Conservation (phyloP, 2,888 invertebrate genomes). For the Diplazon laetatorius region DNA sequence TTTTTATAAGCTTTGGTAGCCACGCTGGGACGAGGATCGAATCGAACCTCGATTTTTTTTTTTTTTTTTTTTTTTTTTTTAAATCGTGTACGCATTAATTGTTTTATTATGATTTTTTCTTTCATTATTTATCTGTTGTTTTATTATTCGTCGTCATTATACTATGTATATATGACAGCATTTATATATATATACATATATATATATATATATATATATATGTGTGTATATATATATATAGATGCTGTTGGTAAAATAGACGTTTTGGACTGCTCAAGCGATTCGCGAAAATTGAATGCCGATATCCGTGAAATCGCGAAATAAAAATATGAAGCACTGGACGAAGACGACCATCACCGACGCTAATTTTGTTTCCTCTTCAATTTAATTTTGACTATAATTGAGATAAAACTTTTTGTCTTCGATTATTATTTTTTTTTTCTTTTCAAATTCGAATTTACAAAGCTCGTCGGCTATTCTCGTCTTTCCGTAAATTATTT, state of each 20-base stretch:
- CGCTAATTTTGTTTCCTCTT: slow-evolving; percentile 32
- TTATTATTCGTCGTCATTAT: slow-evolving; percentile 21
- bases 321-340: slow-evolving; percentile 35
- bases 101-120: slow-evolving; percentile 1
- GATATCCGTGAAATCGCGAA: slow-evolving; percentile 41
- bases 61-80: slow-evolving; percentile 23
- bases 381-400: slow-evolving; percentile 21
- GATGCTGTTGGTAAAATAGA: slow-evolving; percentile 39
- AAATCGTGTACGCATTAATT: slow-evolving; percentile 32
- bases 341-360: slow-evolving; percentile 35
- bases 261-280: slow-evolving; percentile 50
- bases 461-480: slow-evolving; percentile 7
- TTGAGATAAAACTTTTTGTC: slow-evolving; percentile 16
- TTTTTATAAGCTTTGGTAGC: slow-evolving; percentile 32
- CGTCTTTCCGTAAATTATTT: not conserved
- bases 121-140: not conserved
- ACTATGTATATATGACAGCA: too few species aligned
- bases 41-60: slow-evolving; percentile 31
- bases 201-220: too few species aligned
- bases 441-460: slow-evolving; percentile 32
- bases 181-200: too few species aligned
- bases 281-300: slow-evolving; percentile 42
- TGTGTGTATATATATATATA: too few species aligned
- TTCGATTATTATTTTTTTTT: not conserved
- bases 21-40: slow-evolving; percentile 24